Evolutionary conservation across 2,888 invertebrate genomes (phyloP), one percentile per base, ranked within the genome.

Genomic region (Gnatocerus cornutus): DNA sequence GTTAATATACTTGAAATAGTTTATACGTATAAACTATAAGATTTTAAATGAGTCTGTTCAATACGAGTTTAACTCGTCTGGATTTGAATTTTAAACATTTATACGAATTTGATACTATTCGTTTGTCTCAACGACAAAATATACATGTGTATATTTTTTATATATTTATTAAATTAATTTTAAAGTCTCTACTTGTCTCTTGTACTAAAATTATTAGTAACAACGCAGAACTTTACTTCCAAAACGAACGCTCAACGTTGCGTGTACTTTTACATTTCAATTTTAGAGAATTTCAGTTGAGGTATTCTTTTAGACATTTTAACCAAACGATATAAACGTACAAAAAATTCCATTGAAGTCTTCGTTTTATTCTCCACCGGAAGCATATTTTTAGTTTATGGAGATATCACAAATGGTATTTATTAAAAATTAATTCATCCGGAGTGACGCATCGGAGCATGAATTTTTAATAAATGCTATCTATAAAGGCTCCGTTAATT

Each of bases 1-100:
- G 43, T 46, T 33, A 50, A 9, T 10, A 50, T 30, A 50, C 27
- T 29, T 50, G 27, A 13, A 43, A 46, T 50, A 50, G 30, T 55
- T 55, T 52, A 52, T 12, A 52, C 48, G 21, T 48, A n/a, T n/a
- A 48, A 48, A 33, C 33, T 33, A 33, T 33, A 33, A 33, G 33
- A 33, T 33, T 33, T 33, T 33, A 33, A 33, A 9, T n/a, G n/a
- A 33, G 33, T 33, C 33, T 33, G 33, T 33, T 33, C 33, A n/a
- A 33, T 33, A n/a, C n/a, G 33, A 33, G n/a, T 7, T 7, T 37
- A n/a, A 7, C 37, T n/a, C n/a, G 37, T 37, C n/a, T 37, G n/a
- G 37, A 37, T 37, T 37, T 37, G 41, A 41, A n/a, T 41, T 41
- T 12, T 41, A 33, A 33, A 33, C 33, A n/a, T 41, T 41, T 41